Base-by-base conservation (phyloP, 2,113 vertebrate species). In the Turdus rufiventris region DNA sequence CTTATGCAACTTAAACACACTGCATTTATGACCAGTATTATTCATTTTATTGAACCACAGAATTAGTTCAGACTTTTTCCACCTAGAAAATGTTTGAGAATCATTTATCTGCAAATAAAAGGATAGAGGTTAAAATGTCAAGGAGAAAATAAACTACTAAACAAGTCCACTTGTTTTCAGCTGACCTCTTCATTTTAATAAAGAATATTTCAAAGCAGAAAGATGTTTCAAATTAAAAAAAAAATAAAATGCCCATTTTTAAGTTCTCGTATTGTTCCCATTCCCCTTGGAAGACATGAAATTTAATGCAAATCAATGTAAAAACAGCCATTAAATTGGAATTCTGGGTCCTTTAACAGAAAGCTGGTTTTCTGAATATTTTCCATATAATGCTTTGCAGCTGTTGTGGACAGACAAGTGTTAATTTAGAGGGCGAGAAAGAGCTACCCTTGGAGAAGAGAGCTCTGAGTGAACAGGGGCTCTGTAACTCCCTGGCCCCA, bases 1-100 rank as follows among this genome's bases (percentile, higher is more conserved):
- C 8, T 9, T 2, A 2, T 7, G 14, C 6, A 20, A 8, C 11
- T 6, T 14, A 19, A 14, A 34, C 7, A 20, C 0, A 0, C 28
- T 66, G 50, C 36, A 17, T 82, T 82, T 54, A 47, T 67, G 40
- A 63, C 23, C 25, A 58, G 20, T 53, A 12, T 80, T 76, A 34
- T 8, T 10, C 13, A 9, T 48, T 77, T 68, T 7, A 34, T 50
- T 24, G 12, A 71, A 45, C 20, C 8, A 42, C 33, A 81, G 25
- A 83, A 74, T 28, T 50, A 57, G 28, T 33, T 33, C 34, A 75
- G 33, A 40, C 10, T 68, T 65, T 68, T 85, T 61, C 36, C 10
- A 53, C 19, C 4, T 15, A 53, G 48, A 67, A 81, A 58, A 60
- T 38, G 2, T 51, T 5, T 85, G 10, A 51, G 15, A 67, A 51